Conservation (phyloP, 2,113 vertebrate genomes). For the Engystomops pustulosus region DNA sequence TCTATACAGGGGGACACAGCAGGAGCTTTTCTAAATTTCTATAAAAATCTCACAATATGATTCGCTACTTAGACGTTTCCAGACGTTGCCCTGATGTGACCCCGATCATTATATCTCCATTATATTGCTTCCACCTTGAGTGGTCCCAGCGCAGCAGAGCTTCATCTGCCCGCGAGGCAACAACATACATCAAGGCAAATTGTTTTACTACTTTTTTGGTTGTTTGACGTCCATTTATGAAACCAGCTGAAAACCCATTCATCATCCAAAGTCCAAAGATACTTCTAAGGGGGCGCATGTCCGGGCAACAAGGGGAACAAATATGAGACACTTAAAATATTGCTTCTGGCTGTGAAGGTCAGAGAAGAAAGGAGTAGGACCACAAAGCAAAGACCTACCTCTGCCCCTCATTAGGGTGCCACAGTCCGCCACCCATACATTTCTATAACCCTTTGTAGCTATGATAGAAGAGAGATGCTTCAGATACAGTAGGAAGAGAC, state of each 20-base stretch:
- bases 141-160: slow-evolving; percentile 1
- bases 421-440: too few relatives aligned
- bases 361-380: too few relatives aligned
- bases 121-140: slow-evolving; percentile 3
- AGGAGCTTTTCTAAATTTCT: not conserved
- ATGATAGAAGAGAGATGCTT: too few relatives aligned
- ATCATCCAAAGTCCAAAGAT: not conserved
- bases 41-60: not conserved
- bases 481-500: too few relatives aligned
- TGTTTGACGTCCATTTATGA: not conserved
- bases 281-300: not conserved
- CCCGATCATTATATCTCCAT: not conserved
- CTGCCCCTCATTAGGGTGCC: too few relatives aligned
- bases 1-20: too few relatives aligned
- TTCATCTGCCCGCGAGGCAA: not conserved
- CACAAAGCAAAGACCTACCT: too few relatives aligned
- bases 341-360: too few relatives aligned
- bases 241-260: not conserved
- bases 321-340: not conserved
- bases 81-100: not conserved
- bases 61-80: not conserved
- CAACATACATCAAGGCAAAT: not conserved
- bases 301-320: not conserved
- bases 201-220: not conserved
- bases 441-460: too few relatives aligned